These are phyloP conservation scores for Eleutherodactylus coqui DNA, from an alignment of 2,797 vertebrate species.

Conservation along the genomic window DNA sequence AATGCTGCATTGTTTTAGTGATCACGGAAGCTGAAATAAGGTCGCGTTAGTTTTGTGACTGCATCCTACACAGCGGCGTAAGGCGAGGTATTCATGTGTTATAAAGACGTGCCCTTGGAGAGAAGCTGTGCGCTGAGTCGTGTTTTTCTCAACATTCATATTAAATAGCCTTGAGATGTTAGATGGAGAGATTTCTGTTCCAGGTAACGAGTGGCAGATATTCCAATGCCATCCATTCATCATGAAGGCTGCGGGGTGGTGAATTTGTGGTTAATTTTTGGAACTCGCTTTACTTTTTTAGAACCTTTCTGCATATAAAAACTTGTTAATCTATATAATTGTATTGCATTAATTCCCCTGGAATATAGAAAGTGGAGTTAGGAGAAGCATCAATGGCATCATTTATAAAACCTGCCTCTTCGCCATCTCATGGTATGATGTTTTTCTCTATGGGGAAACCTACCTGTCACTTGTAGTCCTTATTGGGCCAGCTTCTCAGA, in stretches of 20 bases:
- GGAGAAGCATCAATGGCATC: neutral
- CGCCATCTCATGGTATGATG: neutral
- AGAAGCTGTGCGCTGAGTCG: neutral
- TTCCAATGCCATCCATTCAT: neutral
- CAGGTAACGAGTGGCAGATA: neutral
- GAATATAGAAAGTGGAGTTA: neutral
- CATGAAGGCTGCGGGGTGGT: neutral
- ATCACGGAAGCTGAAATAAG: slow-evolving; percentile 1
- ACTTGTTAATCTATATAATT: neutral
- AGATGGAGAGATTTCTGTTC: neutral
- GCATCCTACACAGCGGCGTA: slow-evolving; percentile 2
- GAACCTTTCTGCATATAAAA: neutral
- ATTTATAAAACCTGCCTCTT: neutral
- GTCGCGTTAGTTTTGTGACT: slow-evolving; percentile 1
- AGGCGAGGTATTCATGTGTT: slow-evolving; percentile 29
- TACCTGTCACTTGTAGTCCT: neutral
- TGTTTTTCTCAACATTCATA: slow-evolving; percentile 19
- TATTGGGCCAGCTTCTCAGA: too few species aligned
- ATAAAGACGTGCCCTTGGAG: slow-evolving; percentile 40
- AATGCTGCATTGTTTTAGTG: neutral
- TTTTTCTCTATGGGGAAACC: neutral
- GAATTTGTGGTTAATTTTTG: neutral
- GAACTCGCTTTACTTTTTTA: neutral
- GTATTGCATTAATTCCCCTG: neutral
- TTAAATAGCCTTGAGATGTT: slow-evolving; percentile 34